Conservation (phyloP, 1,140 invertebrate species). For the Drosophila watanabei region DNA sequence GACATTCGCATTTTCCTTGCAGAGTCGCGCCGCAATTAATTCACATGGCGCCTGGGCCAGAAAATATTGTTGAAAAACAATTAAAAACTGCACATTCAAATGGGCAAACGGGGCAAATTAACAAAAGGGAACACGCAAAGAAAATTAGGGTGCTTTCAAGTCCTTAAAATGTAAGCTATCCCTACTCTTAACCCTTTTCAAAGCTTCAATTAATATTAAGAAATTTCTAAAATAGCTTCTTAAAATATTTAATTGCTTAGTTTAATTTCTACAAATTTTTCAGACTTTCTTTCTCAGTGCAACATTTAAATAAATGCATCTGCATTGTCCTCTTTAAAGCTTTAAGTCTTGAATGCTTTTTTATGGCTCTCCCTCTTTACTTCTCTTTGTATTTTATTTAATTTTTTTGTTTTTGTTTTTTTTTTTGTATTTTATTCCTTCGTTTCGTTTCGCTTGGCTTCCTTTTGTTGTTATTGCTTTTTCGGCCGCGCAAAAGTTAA, state of each 20-base stretch:
- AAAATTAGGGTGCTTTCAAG: neutral
- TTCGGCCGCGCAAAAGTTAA: slow-evolving; percentile 65
- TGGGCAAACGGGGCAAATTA: slow-evolving; percentile 53
- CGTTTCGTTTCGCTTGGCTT: neutral
- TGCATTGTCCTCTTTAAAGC: slow-evolving; percentile 8
- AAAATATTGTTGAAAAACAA: slow-evolving; percentile 79
- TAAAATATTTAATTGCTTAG: neutral
- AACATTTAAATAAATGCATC: neutral
- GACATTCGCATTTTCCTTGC: slow-evolving; percentile 52
- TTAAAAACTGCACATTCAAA: slow-evolving; percentile 75
- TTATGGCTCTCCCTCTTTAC: neutral
- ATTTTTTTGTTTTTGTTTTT: slow-evolving; percentile 8
- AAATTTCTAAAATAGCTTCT: neutral
- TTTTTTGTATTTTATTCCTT: slow-evolving; percentile 15
- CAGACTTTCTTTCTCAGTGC: neutral
- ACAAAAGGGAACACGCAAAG: slow-evolving; percentile 10
- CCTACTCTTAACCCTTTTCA: neutral
- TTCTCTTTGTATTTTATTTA: slow-evolving; percentile 4
- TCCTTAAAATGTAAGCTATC: neutral
- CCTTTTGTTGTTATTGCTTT: slow-evolving; percentile 43
- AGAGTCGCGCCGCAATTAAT: slow-evolving; percentile 54
- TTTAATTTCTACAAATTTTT: too few relatives aligned
- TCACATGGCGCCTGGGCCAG: slow-evolving; percentile 43
- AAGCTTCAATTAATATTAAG: neutral
- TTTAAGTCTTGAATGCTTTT: slow-evolving; percentile 33